These are phyloP conservation scores for Leptatherina wallacei DNA, from an alignment of 2,797 vertebrate genomes.

Conservation along the genomic window DNA sequence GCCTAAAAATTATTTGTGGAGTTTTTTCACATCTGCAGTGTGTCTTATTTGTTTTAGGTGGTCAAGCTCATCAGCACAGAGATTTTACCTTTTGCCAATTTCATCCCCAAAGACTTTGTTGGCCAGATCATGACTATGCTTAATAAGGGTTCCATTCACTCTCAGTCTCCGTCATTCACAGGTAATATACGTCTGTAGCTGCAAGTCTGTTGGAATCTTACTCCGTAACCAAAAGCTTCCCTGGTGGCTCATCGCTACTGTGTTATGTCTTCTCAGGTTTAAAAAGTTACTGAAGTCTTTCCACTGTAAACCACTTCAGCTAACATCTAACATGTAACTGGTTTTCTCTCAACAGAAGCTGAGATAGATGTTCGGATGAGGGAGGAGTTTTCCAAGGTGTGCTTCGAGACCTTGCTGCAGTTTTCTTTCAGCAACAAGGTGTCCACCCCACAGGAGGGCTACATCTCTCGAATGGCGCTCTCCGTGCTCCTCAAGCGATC, in stretches of 20 bases:
- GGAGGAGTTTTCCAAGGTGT: slow-evolving; percentile 98
- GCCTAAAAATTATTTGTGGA: neutral
- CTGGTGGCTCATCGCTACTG: slow-evolving; percentile 6
- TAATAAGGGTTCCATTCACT: slow-evolving; percentile 98
- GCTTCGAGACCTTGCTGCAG: slow-evolving; percentile 97
- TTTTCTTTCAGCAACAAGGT: slow-evolving; percentile 99
- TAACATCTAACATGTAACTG: slow-evolving; percentile 1
- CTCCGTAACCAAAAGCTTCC: neutral
- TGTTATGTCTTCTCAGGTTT: neutral
- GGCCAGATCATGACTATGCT: slow-evolving; percentile 99
- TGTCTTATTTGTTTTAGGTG: slow-evolving; percentile 82
- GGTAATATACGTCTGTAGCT: slow-evolving; percentile 77
- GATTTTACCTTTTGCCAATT: slow-evolving; percentile 97
- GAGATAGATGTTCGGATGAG: slow-evolving; percentile 97
- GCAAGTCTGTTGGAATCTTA: neutral
- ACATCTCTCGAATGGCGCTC: slow-evolving; percentile 98
- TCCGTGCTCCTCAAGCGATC: slow-evolving; percentile 95
- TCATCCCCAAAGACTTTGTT: slow-evolving; percentile 99
- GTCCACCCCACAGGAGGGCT: slow-evolving; percentile 98
- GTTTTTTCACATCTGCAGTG: neutral
- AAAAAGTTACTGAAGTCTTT: neutral
- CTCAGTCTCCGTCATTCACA: slow-evolving; percentile 97
- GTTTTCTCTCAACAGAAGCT: slow-evolving; percentile 86
- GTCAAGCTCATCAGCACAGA: slow-evolving; percentile 98
- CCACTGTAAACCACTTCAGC: slow-evolving; percentile 15